phyloP scores from a whole-genome alignment of 2,888 invertebrate species.

The Penaeus monodon region DNA sequence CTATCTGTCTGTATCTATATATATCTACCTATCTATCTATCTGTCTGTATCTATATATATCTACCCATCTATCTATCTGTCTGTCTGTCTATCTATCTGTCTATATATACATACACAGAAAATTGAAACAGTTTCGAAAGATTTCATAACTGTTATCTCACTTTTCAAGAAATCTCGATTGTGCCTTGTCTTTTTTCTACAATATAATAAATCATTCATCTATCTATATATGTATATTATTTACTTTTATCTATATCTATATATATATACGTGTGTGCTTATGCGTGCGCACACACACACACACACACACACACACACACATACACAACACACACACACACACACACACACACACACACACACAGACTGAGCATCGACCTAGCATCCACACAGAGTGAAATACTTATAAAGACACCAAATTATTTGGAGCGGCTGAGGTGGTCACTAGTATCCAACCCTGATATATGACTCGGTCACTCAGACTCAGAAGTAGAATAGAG shows the following conservation, averaged over 20 bases:
- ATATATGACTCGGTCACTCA: no score
- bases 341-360: neutral
- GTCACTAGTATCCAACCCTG: no score
- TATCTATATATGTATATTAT: neutral
- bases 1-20: neutral
- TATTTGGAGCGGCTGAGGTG: no score
- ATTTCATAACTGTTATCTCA: neutral
- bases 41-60: neutral
- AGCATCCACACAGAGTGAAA: neutral
- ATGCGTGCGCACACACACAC: neutral
- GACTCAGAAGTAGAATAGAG: no score
- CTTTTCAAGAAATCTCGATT: no score
- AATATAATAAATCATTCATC: no score
- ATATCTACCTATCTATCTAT: neutral
- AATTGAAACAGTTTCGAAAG: neutral
- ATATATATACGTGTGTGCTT: neutral
- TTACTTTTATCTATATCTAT: neutral
- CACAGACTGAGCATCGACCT: neutral
- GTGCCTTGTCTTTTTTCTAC: no score
- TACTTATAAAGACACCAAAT: no score
- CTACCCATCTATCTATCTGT: neutral
- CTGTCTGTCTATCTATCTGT: neutral
- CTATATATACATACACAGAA: neutral
- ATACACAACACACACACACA: neutral
- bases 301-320: neutral